Percentiles rank a stretch among this genome's conserved stretches.
Conservation (phyloP, 2,113 vertebrate genomes). For the Leptodactylus fuscus region DNA sequence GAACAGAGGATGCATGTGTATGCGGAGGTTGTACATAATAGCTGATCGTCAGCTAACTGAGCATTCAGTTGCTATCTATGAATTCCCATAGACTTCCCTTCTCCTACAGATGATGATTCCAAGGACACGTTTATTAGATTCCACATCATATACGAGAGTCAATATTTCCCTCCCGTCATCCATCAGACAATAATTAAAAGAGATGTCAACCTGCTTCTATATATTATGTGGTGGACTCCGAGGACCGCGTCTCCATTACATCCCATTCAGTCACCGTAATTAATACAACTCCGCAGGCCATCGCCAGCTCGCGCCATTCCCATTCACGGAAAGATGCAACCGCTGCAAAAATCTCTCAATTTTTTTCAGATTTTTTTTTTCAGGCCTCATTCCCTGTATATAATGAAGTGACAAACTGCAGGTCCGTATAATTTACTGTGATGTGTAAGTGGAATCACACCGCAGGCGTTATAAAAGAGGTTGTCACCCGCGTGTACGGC, state of each 20-base stretch:
- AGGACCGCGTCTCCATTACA: not conserved
- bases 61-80: no score
- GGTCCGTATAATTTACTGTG: slow-evolving; percentile 23
- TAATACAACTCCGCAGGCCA: not conserved
- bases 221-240: not conserved
- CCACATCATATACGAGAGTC: not conserved
- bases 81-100: no score
- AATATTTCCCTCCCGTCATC: slow-evolving; percentile 12
- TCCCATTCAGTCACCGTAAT: not conserved
- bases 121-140: not conserved
- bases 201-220: not conserved
- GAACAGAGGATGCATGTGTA: no score
- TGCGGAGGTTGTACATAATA: no score
- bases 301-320: not conserved
- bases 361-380: not conserved
- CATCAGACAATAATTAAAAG: slow-evolving; percentile 26
- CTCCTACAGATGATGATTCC: not conserved
- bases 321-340: not conserved
- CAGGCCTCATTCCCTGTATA: not conserved
- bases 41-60: no score
- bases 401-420: slow-evolving; percentile 39
- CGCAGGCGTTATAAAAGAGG: slow-evolving; percentile 14
- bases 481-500: slow-evolving; percentile 13
- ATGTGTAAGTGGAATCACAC: slow-evolving; percentile 15
- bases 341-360: not conserved